Base-by-base conservation (phyloP, 2,888 invertebrate species). In the Sphinx pinastri region DNA sequence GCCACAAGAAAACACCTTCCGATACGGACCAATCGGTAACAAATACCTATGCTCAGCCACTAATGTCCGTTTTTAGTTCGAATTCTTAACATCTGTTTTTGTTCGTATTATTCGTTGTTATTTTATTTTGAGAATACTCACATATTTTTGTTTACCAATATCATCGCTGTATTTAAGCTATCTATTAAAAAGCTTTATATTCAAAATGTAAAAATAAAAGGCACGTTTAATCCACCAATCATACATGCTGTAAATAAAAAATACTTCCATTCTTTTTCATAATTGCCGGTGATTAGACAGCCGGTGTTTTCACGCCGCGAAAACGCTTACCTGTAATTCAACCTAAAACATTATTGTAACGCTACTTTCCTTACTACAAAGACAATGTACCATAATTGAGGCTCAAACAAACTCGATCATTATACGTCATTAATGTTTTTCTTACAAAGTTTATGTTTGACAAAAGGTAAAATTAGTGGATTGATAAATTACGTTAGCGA, bases 1-100 rank as follows among this genome's bases (percentile, higher is more conserved):
- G 76, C 73, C 76, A 76, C 78, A 80, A 82, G 79, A 83, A 78
- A 82, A 77, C 76, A 82, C 80, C 77, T 80, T 79, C 77, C 80
- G 79, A 78, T 75, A 79, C 80, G 77, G 75, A 77, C 82, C 81
- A 82, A 84, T 84, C 75, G 73, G 78, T 74, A 74, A 76, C 75
- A 75, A 81, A 80, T 79, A 80, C 75, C 79, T 72, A 72, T 73
- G 72, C 67, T 75, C 76, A 74, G 74, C 75, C 74, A 74, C 63
- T 71, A 77, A 77, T 78, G 76, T 60, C 25, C 69, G 60, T 69
- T 79, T 79, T 81, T 81, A 75, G 82, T 79, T 76, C 73, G 79
- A 77, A 84, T 84, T 81, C 81, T 81, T 80, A 76, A 74, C 73
- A 71, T 69, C 55, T 67, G 75, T 74, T 78, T 77, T 76, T 74